Evolutionary conservation across 2,113 vertebrate species (phyloP).

Genomic region (Cinclus cinclus): DNA sequence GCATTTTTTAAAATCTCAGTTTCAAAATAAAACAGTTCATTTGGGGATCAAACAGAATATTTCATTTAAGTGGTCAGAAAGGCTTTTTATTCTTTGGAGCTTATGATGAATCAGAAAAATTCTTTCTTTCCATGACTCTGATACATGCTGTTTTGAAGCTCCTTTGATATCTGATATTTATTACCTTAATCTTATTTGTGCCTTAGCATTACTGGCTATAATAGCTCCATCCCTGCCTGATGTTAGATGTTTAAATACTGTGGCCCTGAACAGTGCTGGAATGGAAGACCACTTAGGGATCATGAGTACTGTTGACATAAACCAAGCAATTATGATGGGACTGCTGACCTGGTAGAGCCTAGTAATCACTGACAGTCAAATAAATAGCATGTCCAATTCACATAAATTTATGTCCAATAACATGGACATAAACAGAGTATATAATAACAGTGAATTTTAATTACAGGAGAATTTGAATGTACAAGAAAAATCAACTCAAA

Average conservation of each 20-base stretch:
- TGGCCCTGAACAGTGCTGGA: background rate
- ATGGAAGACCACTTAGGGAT: background rate
- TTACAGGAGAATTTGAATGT: background rate
- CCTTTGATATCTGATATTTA: slow-evolving; percentile 65
- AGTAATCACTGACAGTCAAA: background rate
- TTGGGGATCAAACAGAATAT: slow-evolving; percentile 45
- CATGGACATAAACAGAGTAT: background rate
- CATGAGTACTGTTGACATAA: background rate
- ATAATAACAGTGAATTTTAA: background rate
- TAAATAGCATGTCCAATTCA: background rate
- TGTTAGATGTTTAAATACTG: slow-evolving; percentile 10
- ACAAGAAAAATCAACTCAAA: background rate
- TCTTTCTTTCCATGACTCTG: slow-evolving; percentile 15
- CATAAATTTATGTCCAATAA: background rate
- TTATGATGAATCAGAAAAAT: slow-evolving; percentile 49
- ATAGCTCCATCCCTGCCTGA: slow-evolving; percentile 28
- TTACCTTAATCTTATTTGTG: slow-evolving; percentile 60
- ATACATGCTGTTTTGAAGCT: slow-evolving; percentile 39
- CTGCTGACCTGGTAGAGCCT: background rate
- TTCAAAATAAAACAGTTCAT: slow-evolving; percentile 43
- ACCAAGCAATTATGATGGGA: background rate
- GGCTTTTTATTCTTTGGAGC: slow-evolving; percentile 36
- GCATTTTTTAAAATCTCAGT: slow-evolving; percentile 34
- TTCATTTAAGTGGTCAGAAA: slow-evolving; percentile 50
- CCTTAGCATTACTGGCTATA: background rate